Conservation (phyloP, 1,140 invertebrate species). For the Chironomus striatipennis region DNA sequence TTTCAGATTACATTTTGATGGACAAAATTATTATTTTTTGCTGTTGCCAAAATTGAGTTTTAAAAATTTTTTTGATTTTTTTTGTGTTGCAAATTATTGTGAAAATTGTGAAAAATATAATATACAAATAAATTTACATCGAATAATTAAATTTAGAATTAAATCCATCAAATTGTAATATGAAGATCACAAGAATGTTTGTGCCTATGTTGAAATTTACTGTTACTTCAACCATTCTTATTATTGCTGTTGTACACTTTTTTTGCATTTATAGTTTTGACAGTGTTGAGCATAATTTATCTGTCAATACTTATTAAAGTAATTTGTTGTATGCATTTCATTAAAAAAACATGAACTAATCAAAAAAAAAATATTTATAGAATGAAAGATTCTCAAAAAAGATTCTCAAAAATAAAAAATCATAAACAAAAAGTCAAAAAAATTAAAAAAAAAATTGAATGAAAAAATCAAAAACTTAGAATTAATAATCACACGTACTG, state of each 20-base stretch:
- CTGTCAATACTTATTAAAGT: not conserved
- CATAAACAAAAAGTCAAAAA: not conserved
- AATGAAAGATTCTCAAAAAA: not conserved
- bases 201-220: not conserved
- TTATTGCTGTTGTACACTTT: not conserved
- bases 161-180: no score
- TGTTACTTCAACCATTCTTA: not conserved
- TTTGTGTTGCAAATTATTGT: no score
- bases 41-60: no score
- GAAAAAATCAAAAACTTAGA: not conserved
- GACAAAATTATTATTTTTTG: no score
- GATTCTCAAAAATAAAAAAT: not conserved
- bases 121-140: no score
- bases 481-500: not conserved
- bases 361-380: not conserved
- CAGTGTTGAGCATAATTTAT: not conserved
- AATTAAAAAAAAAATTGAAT: not conserved
- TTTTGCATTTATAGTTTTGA: not conserved
- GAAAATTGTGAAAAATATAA: no score
- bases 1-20: no score
- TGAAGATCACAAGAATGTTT: not conserved
- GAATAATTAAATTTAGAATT: no score
- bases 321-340: constrained; percentile 14
- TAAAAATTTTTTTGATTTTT: no score
- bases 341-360: not conserved